Evolutionary conservation across 2,113 vertebrate species (phyloP).

Genomic region (Megaleporinus macrocephalus): DNA sequence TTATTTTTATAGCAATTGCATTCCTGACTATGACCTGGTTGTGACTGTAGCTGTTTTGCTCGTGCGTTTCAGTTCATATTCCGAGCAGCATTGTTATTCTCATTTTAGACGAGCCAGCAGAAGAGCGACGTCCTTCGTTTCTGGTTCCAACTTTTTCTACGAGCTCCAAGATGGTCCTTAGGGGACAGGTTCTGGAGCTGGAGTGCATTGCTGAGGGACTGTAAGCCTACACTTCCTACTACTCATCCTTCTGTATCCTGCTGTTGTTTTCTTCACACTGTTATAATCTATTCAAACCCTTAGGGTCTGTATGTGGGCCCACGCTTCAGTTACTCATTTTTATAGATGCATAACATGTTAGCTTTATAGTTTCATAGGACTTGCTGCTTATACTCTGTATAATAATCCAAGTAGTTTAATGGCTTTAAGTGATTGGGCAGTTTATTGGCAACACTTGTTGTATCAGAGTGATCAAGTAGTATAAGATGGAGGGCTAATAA

Average conservation of each 20-base stretch:
- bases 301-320: too few relatives aligned
- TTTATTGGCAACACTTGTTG: not conserved
- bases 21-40: too few relatives aligned
- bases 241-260: not conserved
- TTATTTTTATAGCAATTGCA: too few relatives aligned
- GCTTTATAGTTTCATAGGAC: too few relatives aligned
- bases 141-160: constrained; percentile 83
- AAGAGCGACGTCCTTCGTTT: constrained; percentile 86
- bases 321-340: too few relatives aligned
- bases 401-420: too few relatives aligned
- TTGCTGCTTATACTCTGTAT: too few relatives aligned
- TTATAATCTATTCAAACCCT: not conserved
- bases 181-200: constrained; percentile 88
- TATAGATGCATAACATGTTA: too few relatives aligned
- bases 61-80: not conserved
- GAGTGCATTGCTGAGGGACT: constrained; percentile 96
- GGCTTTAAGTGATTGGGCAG: too few relatives aligned
- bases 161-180: constrained; percentile 88
- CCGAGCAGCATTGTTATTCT: not conserved
- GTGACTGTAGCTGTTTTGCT: not conserved
- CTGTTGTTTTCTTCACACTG: not conserved
- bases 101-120: constrained; percentile 82
- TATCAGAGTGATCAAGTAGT: not conserved
- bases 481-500: too few relatives aligned
- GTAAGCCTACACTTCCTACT: constrained; percentile 77